A percentile compares a stretch with the other conserved stretches of the same genome.
Evolutionary conservation across 2,797 vertebrate species (phyloP).

Genomic region (Lindbergichthys nudifrons): DNA sequence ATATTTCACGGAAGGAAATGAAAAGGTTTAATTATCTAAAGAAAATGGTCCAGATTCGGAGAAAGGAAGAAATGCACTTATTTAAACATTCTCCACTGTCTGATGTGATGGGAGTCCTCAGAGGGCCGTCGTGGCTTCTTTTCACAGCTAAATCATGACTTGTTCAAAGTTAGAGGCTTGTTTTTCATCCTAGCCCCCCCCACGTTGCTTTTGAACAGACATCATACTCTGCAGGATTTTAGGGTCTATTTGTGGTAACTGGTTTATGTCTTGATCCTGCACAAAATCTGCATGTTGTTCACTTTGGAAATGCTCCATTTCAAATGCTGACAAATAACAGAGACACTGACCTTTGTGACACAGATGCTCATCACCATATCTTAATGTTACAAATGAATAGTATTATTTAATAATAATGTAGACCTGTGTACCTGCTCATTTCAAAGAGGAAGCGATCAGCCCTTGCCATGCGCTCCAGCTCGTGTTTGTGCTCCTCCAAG

Average conservation of each 20-base stretch:
- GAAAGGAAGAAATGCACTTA: slow-evolving; percentile 8
- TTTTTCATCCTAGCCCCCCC: slow-evolving; percentile 13
- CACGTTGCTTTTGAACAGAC: neutral
- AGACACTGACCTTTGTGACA: neutral
- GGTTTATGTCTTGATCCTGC: slow-evolving; percentile 11
- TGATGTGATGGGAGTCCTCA: slow-evolving; percentile 20
- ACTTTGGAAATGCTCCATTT: slow-evolving; percentile 9
- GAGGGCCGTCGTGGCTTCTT: slow-evolving; percentile 16
- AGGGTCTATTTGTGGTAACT: slow-evolving; percentile 4
- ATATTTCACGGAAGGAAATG: slow-evolving; percentile 55
- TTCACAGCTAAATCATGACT: slow-evolving; percentile 35
- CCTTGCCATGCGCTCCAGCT: slow-evolving; percentile 95
- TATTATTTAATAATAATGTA: neutral
- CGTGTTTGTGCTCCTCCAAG: slow-evolving; percentile 96
- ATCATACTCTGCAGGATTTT: slow-evolving; percentile 16
- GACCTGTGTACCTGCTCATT: slow-evolving; percentile 92
- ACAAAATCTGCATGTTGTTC: slow-evolving; percentile 11
- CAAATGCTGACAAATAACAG: neutral
- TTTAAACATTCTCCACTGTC: slow-evolving; percentile 25
- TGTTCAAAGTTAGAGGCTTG: slow-evolving; percentile 4
- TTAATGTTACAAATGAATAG: neutral
- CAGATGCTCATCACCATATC: neutral
- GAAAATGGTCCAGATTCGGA: slow-evolving; percentile 31
- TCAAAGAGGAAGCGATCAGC: slow-evolving; percentile 97
- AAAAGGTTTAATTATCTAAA: slow-evolving; percentile 56